Conservation (phyloP, 2,888 invertebrate species). For the Rugalucina vietnamica region DNA sequence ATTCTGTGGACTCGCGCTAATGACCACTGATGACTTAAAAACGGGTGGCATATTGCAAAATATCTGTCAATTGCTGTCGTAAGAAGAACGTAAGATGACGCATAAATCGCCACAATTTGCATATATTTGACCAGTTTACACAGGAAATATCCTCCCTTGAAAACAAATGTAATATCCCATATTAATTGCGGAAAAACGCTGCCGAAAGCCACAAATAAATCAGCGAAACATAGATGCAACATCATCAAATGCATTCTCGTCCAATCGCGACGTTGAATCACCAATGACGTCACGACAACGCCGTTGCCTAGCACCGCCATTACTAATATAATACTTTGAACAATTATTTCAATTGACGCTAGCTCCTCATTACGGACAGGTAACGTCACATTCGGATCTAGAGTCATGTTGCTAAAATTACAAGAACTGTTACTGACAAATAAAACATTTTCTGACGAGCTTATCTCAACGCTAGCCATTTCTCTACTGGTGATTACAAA, state of each 20-base stretch:
- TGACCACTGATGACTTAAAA: constrained; percentile 86
- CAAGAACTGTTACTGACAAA: too few species aligned
- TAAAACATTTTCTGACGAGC: too few species aligned
- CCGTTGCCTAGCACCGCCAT: constrained; percentile 78
- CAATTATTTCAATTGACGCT: constrained; percentile 84
- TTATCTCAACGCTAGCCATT: too few species aligned
- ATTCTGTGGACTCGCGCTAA: constrained; percentile 80
- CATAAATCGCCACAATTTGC: constrained; percentile 84
- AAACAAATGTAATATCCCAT: constrained; percentile 77
- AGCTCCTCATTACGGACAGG: constrained; percentile 85
- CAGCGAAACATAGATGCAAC: constrained; percentile 89
- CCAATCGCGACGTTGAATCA: constrained; percentile 84
- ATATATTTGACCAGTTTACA: constrained; percentile 87
- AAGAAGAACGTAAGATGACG: constrained; percentile 81
- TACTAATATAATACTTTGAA: constrained; percentile 74
- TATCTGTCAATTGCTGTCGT: constrained; percentile 84
- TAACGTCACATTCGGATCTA: constrained; percentile 16
- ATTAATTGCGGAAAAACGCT: constrained; percentile 87
- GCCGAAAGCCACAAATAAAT: constrained; percentile 88
- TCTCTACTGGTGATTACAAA: too few species aligned
- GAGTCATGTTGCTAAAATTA: too few species aligned
- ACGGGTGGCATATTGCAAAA: constrained; percentile 86
- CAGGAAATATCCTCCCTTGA: constrained; percentile 78
- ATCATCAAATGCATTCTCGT: constrained; percentile 90
- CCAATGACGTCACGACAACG: constrained; percentile 71